Evolutionary conservation across 1,140 invertebrate species (phyloP).

Genomic region (Frieseomelitta varia): DNA sequence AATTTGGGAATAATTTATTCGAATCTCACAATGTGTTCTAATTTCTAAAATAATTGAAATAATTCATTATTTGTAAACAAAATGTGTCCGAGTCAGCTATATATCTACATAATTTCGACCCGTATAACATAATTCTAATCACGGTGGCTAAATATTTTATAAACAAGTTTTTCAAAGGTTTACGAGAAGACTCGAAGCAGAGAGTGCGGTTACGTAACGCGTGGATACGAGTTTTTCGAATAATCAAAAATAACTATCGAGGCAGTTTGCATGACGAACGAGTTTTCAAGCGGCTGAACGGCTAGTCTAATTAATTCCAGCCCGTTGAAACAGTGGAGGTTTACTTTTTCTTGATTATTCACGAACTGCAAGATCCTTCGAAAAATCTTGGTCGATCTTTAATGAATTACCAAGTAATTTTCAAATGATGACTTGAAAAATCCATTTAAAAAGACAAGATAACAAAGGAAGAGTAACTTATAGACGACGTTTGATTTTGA

Average conservation of each 20-base stretch:
- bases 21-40: too few relatives aligned
- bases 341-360: neutral
- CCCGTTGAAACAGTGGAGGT: neutral
- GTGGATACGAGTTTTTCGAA: constrained; percentile 11
- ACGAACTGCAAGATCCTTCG: neutral
- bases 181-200: neutral
- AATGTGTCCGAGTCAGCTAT: too few relatives aligned
- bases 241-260: constrained; percentile 19
- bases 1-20: too few relatives aligned
- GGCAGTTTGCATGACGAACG: neutral
- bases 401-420: neutral
- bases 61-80: too few relatives aligned
- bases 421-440: too few relatives aligned
- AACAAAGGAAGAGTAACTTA: neutral
- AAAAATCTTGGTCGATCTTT: too few relatives aligned
- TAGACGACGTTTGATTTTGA: neutral
- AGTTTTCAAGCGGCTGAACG: neutral
- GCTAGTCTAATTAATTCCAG: constrained; percentile 13
- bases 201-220: constrained; percentile 12
- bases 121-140: neutral
- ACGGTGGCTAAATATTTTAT: neutral
- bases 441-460: neutral
- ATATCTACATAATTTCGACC: neutral
- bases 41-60: too few relatives aligned
- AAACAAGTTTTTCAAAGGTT: neutral